phyloP scores from a whole-genome alignment of 2,888 invertebrate genomes.

The Drosophila atripex region DNA sequence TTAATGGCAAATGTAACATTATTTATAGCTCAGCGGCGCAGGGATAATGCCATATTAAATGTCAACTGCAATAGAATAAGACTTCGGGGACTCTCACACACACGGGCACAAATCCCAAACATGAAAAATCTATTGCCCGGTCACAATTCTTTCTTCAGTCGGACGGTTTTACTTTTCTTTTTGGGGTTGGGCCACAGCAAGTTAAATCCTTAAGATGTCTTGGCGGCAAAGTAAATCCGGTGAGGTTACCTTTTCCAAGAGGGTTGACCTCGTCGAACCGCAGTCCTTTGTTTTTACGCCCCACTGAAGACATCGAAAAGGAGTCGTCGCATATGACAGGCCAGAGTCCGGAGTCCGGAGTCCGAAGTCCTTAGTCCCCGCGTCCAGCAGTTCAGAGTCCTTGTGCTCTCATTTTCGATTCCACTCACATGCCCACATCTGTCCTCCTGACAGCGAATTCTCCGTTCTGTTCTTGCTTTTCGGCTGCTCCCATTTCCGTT shows the following conservation, averaged over 20 bases:
- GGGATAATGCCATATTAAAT: conserved; percentile 77
- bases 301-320: conserved; percentile 60
- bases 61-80: conserved; percentile 73
- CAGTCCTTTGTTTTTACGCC: conserved; percentile 71
- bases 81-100: conserved; percentile 64
- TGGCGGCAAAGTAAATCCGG: conserved; percentile 71
- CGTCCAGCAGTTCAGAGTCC: conserved; percentile 36
- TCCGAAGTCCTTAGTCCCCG: background rate
- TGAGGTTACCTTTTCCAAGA: conserved; percentile 66
- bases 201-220: conserved; percentile 74
- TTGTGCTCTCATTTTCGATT: conserved; percentile 75
- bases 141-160: conserved; percentile 31
- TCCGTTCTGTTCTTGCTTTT: conserved; percentile 15
- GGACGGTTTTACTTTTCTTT: conserved; percentile 3
- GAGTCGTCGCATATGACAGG: conserved; percentile 50
- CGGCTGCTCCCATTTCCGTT: conserved; percentile 29
- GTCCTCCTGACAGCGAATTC: conserved; percentile 48
- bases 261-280: conserved; percentile 50
- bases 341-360: conserved; percentile 9
- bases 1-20: conserved; percentile 68
- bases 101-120: conserved; percentile 71
- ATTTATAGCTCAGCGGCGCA: conserved; percentile 77
- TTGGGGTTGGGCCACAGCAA: conserved; percentile 32
- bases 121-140: conserved; percentile 75
- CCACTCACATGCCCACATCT: conserved; percentile 75